Evolutionary conservation across 2,888 invertebrate species (phyloP), one percentile per base, ranked within the genome.

Genomic region (Conus canariensis): DNA sequence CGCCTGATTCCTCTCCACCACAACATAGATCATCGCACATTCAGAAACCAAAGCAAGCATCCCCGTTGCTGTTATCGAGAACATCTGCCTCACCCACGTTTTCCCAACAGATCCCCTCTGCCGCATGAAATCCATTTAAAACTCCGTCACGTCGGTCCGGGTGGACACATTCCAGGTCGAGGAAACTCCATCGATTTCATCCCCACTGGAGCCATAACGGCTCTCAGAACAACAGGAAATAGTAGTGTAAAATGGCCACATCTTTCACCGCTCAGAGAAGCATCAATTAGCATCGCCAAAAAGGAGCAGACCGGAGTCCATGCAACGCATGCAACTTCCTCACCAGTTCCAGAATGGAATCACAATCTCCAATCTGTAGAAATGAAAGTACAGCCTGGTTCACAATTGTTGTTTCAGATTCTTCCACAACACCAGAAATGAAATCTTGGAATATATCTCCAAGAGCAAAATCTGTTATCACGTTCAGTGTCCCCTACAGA

Each of bases 1-100:
- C 64, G 6, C 86, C 64, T 30, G 22, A 16, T n/a, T 85, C 85
- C 85, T 60, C 85, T 85, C 85, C n/a, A n/a, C 12, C 85, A 85
- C 85, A 16, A 25, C 60, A 10, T 9, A 60, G 58, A 58, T 19
- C 19, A 0, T 14, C 59, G 5, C 85, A 16, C 19, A 67, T 16
- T 58, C 64, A 67, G 14, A 22, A 7, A 12, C 67, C 16, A 67
- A 86, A 8, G 45, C 60, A 12, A 85, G 60, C 9, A 5, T 16
- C 45, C 14, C 86, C 5, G 7, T 86, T 67, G 16, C 67, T 45
- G 7, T 5, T 19, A 19, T 30, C 30, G 9, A 67, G 5, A 25
- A 86, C 30, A 19, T 67, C 64, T n/a, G 60, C 22, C 59, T 22
- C 85, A 14, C 60, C 60, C 60, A 25, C 59, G 2, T 25, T 60